Evolutionary conservation across 2,113 vertebrate species (phyloP), one percentile per base, ranked within the genome.

Genomic region (Ageneiosus marmoratus): DNA sequence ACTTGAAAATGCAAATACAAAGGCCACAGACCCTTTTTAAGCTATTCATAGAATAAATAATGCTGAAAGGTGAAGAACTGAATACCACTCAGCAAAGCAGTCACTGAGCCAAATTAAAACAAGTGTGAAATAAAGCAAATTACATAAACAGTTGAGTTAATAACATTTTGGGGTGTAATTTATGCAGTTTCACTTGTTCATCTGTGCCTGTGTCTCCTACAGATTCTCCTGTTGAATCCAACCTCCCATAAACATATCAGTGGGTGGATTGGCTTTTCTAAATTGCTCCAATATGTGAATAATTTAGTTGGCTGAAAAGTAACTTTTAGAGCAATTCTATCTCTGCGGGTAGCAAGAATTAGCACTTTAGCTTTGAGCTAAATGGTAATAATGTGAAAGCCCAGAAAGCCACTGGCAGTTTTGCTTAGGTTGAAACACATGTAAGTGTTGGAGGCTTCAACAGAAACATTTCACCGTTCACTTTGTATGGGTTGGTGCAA

Each of bases 1-100:
- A 91, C 90, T 91, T 90, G 76, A 92, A 91, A 88, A 83, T 82
- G 75, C 79, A 88, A 67, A 90, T 88, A 63, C 15, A 62, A 79
- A 85, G 88, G 69, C 55, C 79, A 87, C 79, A 80, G 60, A 84
- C 80, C 58, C 58, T 78, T 72, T 84, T 84, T 81, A 88, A 89
- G 87, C 75, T 87, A 83, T 84, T 91, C 85, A 88, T 79, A 67
- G 82, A 58, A 37, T 84, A 82, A 87, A 90, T 89, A 89, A 80
- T 62, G 73, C 70, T 81, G 50, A 70, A 73, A 73, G 75, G 80
- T 69, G 86, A 79, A 60, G 29, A 32, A 79, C 63, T 83, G 70
- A 80, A 78, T 55, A 76, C 44, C 73, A 73, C 63, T 85, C 58
- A 44, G 73, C 58, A 51, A 79, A 67, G 58, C 75, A 77, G 77